Evolutionary conservation across 2,113 vertebrate species (phyloP).

Genomic region (Planiliza haematocheilus): DNA sequence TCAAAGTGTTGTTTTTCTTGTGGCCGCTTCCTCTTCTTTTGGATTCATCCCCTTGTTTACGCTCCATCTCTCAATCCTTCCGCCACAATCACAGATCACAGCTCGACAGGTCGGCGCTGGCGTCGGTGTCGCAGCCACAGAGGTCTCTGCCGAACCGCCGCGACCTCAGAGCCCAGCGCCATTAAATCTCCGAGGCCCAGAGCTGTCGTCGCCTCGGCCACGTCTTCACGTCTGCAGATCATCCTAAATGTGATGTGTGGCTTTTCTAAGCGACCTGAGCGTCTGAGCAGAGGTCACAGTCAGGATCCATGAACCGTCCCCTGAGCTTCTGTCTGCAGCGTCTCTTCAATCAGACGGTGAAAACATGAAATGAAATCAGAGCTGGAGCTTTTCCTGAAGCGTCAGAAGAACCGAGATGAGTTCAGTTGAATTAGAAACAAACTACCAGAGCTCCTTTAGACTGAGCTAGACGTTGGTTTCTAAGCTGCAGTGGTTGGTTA

Average conservation of each 20-base stretch:
- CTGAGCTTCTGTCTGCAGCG: constrained; percentile 32
- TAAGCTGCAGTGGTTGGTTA: too few relatives aligned
- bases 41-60: constrained; percentile 15
- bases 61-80: constrained; percentile 12
- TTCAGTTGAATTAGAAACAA: constrained; percentile 25
- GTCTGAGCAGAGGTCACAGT: too few relatives aligned
- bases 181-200: background rate
- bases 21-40: too few relatives aligned
- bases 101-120: background rate
- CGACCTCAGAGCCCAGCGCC: background rate
- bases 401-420: background rate
- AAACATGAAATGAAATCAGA: constrained; percentile 40
- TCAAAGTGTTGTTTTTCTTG: background rate
- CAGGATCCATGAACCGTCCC: constrained; percentile 11
- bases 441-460: too few relatives aligned
- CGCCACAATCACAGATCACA: constrained; percentile 17
- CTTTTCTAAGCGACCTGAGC: too few relatives aligned
- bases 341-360: constrained; percentile 27
- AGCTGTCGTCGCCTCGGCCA: background rate
- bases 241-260: too few relatives aligned
- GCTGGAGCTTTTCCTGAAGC: constrained; percentile 8
- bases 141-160: background rate
- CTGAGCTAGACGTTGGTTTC: too few relatives aligned
- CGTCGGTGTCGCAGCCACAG: background rate
- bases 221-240: too few relatives aligned